phyloP scores from a whole-genome alignment of 2,797 vertebrate species.

The Poeciliopsis turneri region DNA sequence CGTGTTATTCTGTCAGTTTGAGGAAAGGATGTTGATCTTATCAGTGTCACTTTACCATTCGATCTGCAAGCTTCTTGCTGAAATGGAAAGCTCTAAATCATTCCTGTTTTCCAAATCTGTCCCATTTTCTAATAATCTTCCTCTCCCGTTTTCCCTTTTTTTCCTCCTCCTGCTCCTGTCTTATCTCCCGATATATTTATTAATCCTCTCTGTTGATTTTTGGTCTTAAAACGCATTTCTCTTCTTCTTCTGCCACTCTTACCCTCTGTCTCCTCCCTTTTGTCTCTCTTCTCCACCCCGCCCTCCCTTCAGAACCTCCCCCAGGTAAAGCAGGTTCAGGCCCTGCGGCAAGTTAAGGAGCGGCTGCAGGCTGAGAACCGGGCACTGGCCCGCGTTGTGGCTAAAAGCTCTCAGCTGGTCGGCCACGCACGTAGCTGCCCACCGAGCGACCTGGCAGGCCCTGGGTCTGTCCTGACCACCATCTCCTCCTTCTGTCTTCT shows the following conservation, averaged over 20 bases:
- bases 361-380: conserved; percentile 96
- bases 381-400: conserved; percentile 95
- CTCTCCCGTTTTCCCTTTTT: conserved; percentile 58
- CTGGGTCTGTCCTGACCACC: conserved; percentile 69
- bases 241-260: conserved; percentile 23
- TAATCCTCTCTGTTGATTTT: conserved; percentile 43
- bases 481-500: background rate
- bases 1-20: conserved; percentile 27
- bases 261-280: conserved; percentile 8
- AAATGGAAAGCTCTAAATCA: conserved; percentile 44
- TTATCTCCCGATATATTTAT: conserved; percentile 56
- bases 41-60: conserved; percentile 48
- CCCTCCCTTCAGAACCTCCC: conserved; percentile 88
- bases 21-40: conserved; percentile 42
- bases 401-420: conserved; percentile 95
- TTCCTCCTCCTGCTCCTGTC: conserved; percentile 48
- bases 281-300: conserved; percentile 25
- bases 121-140: conserved; percentile 74
- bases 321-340: conserved; percentile 96
- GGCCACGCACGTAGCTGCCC: too few relatives aligned
- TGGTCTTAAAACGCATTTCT: conserved; percentile 30
- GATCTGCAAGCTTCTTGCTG: conserved; percentile 41
- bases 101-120: conserved; percentile 62
- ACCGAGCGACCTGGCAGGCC: conserved; percentile 87
- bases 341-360: conserved; percentile 95